phyloP scores from a whole-genome alignment of 2,113 vertebrate genomes.

The Onychorhynchus coronatus region DNA sequence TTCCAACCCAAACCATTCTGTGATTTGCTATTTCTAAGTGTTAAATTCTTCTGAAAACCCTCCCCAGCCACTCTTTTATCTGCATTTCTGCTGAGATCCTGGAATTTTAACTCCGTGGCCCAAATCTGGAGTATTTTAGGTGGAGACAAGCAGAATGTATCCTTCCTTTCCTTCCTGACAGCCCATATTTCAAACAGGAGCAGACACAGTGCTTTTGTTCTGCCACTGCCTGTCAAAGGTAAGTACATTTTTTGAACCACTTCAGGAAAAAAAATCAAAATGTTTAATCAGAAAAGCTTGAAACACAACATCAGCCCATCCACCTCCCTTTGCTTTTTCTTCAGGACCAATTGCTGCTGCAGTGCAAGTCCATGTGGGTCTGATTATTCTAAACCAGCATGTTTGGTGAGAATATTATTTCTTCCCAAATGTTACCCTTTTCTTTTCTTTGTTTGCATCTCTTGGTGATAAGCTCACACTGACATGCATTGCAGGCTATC shows the following conservation, averaged over 20 bases:
- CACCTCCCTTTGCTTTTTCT: not conserved
- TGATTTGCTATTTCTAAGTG: no score
- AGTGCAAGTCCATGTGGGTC: not conserved
- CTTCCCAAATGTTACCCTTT: not conserved
- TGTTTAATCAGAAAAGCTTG: not conserved
- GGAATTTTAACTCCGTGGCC: not conserved
- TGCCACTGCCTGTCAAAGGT: not conserved
- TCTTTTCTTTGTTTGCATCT: not conserved
- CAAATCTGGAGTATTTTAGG: not conserved
- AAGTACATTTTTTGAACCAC: not conserved
- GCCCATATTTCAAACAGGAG: not conserved
- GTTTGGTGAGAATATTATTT: not conserved
- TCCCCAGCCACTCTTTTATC: not conserved
- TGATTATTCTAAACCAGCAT: not conserved
- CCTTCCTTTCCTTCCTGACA: not conserved
- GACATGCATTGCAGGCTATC: not conserved
- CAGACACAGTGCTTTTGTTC: not conserved
- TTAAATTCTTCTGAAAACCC: not conserved
- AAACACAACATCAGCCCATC: not conserved
- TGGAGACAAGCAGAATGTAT: not conserved
- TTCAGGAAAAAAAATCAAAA: conserved; percentile 6
- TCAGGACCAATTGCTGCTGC: not conserved
- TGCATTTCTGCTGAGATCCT: not conserved
- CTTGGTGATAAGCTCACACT: not conserved
- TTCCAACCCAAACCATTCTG: not conserved